A percentile compares a stretch with the other conserved stretches of the same genome.
Conservation (phyloP, 2,797 vertebrate species). For the Manis pentadactyla region DNA sequence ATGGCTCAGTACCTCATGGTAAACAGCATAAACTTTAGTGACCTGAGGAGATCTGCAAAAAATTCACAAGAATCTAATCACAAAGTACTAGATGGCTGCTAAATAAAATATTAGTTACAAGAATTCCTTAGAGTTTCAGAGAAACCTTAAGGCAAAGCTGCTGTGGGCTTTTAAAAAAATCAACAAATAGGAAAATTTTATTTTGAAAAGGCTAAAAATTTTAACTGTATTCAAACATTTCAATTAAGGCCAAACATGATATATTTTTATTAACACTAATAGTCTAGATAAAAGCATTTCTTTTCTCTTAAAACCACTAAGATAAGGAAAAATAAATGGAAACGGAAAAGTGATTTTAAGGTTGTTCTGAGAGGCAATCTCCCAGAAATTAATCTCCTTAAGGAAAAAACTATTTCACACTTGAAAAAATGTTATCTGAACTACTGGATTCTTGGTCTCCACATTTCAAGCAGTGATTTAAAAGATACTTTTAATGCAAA, state of each 20-base stretch:
- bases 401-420: background rate
- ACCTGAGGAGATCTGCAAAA: slow-evolving; percentile 37
- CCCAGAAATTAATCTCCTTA: background rate
- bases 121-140: slow-evolving; percentile 53
- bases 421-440: background rate
- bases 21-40: background rate
- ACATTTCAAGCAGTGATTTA: slow-evolving; percentile 24
- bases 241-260: slow-evolving; percentile 14
- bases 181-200: slow-evolving; percentile 31
- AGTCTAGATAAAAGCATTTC: slow-evolving; percentile 41
- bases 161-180: background rate
- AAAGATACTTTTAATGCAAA: slow-evolving; percentile 39
- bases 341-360: slow-evolving; percentile 25
- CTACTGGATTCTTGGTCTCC: background rate
- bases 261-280: background rate
- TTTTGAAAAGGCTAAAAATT: slow-evolving; percentile 45
- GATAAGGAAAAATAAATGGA: slow-evolving; percentile 28
- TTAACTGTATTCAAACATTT: slow-evolving; percentile 44
- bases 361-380: background rate
- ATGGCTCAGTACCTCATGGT: background rate
- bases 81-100: background rate
- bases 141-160: slow-evolving; percentile 30
- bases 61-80: background rate
- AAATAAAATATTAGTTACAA: slow-evolving; percentile 10
- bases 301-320: slow-evolving; percentile 49